A percentile compares a stretch with the other conserved stretches of the same genome.
These are phyloP conservation scores for Eospalax fontanierii DNA, from an alignment of 2,797 vertebrate species.

Conservation along the genomic window DNA sequence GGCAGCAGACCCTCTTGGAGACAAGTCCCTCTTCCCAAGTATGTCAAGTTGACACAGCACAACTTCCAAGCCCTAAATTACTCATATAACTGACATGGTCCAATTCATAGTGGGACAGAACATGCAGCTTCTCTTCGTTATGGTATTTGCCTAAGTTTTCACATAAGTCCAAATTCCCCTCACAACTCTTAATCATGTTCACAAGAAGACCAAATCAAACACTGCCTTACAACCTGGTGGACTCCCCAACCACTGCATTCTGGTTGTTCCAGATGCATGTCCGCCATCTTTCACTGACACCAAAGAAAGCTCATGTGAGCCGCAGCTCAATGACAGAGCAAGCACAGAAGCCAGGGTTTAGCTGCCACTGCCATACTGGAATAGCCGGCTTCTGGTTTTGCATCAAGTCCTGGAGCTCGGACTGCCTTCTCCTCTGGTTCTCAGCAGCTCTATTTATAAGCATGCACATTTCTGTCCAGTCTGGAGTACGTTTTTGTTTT, in stretches of 20 bases:
- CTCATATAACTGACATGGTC: neutral
- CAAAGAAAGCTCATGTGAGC: neutral
- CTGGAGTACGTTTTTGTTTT: neutral
- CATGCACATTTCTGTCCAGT: neutral
- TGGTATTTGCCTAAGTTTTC: slow-evolving; percentile 17
- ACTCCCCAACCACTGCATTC: neutral
- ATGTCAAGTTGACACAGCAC: too few species aligned
- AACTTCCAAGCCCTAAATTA: neutral
- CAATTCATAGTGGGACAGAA: slow-evolving; percentile 4
- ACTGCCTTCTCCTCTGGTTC: neutral
- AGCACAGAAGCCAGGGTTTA: neutral
- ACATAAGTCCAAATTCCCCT: neutral
- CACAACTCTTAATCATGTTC: neutral
- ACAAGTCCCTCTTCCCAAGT: too few species aligned
- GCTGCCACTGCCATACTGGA: neutral
- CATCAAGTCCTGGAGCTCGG: neutral
- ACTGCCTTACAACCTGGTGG: neutral
- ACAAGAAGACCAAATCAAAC: slow-evolving; percentile 1
- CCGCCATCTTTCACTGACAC: neutral
- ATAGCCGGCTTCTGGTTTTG: neutral
- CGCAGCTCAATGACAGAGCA: neutral
- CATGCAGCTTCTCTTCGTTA: neutral
- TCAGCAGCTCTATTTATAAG: neutral
- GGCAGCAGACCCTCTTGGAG: too few species aligned
- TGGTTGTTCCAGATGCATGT: neutral